phyloP scores from a whole-genome alignment of 2,888 invertebrate genomes.

The Erpobdella octoculata region DNA sequence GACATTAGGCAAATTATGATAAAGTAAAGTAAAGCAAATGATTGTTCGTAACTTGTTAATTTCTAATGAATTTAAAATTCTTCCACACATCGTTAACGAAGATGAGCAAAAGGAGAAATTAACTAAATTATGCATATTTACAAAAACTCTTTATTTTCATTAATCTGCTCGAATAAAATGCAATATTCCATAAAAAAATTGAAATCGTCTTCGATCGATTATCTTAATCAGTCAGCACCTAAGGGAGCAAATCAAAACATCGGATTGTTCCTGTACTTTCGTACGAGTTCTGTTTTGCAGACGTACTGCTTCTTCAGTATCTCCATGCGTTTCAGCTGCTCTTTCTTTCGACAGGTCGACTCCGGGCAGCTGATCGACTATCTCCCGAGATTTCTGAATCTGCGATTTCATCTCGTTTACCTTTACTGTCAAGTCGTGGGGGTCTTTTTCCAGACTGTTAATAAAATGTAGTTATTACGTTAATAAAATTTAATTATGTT shows the following conservation, averaged over 20 bases:
- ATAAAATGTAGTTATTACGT: not conserved
- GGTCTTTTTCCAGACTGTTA: conserved; percentile 37
- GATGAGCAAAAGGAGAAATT: too few relatives aligned
- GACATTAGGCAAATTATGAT: too few relatives aligned
- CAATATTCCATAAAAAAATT: too few relatives aligned
- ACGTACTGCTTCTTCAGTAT: conserved; percentile 74
- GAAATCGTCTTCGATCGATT: not conserved
- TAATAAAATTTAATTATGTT: not conserved
- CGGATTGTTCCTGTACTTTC: conserved; percentile 66
- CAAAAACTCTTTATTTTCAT: too few relatives aligned
- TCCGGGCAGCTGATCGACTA: conserved; percentile 73
- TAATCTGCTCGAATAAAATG: too few relatives aligned
- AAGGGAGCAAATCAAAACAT: conserved; percentile 28
- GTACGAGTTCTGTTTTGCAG: conserved; percentile 75
- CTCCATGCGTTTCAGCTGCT: conserved; percentile 77
- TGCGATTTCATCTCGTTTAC: conserved; percentile 78
- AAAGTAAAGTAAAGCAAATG: too few relatives aligned
- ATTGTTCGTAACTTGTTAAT: too few relatives aligned
- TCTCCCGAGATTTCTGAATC: conserved; percentile 71
- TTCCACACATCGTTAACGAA: too few relatives aligned
- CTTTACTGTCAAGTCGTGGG: conserved; percentile 73
- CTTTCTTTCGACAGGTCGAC: conserved; percentile 83
- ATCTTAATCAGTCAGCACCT: not conserved
- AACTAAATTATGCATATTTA: too few relatives aligned
- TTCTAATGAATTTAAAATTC: too few relatives aligned